phyloP scores from a whole-genome alignment of 2,888 invertebrate genomes.

The Agrilus biguttatus region DNA sequence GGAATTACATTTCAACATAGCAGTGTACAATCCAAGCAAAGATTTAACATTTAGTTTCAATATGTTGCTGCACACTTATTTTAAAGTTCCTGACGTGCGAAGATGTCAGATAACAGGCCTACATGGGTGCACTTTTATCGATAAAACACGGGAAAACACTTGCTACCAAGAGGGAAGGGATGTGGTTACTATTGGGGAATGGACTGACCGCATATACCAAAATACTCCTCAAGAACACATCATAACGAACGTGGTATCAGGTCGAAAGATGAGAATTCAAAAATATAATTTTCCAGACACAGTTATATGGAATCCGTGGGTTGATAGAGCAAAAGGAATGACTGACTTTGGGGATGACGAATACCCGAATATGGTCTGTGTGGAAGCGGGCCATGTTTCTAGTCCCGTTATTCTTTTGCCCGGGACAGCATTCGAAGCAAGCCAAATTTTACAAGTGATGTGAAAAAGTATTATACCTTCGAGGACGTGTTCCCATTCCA shows the following conservation, averaged over 20 bases:
- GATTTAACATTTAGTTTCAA: constrained; percentile 85
- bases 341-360: constrained; percentile 94
- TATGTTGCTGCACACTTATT: constrained; percentile 85
- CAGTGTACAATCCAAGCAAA: constrained; percentile 87
- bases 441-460: constrained; percentile 72
- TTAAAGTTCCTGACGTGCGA: constrained; percentile 88
- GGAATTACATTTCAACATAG: constrained; percentile 84
- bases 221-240: constrained; percentile 87
- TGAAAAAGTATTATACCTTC: constrained; percentile 17
- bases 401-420: constrained; percentile 77
- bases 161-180: constrained; percentile 84
- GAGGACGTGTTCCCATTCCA: constrained; percentile 9
- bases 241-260: constrained; percentile 83
- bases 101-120: constrained; percentile 86
- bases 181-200: constrained; percentile 77
- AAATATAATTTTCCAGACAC: constrained; percentile 93
- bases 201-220: constrained; percentile 89
- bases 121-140: constrained; percentile 62
- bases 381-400: constrained; percentile 85
- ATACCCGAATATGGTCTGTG: constrained; percentile 92
- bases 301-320: constrained; percentile 97
- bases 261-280: constrained; percentile 81
- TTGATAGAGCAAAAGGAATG: constrained; percentile 83
- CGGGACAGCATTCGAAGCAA: constrained; percentile 83
- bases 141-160: constrained; percentile 71